Evolutionary conservation across 1,140 invertebrate species (phyloP).

Genomic region (Caenorhabditis latens): DNA sequence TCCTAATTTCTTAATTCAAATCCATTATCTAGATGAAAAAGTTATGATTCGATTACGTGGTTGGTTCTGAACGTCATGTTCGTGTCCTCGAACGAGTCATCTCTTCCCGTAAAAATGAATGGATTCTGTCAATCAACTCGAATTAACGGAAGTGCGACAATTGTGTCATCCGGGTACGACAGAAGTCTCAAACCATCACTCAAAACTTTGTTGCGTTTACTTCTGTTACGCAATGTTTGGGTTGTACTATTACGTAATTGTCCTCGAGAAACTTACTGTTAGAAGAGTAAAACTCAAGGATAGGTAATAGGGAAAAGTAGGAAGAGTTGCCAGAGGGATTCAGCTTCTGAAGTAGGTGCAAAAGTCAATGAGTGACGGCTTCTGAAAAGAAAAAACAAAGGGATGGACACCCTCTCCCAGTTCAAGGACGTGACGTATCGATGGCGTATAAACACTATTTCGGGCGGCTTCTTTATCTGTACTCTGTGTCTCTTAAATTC

Average conservation of each 20-base stretch:
- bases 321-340: background rate
- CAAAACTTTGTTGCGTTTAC: conserved; percentile 47
- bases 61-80: background rate
- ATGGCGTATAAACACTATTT: conserved; percentile 42
- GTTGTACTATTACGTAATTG: conserved; percentile 11
- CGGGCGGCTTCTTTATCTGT: conserved; percentile 36
- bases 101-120: background rate
- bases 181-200: background rate
- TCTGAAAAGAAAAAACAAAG: background rate
- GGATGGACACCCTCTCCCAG: conserved; percentile 30
- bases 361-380: background rate
- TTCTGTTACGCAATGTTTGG: conserved; percentile 32
- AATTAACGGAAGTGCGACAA: conserved; percentile 34
- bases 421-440: conserved; percentile 36
- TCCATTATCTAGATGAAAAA: background rate
- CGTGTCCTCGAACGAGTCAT: no score
- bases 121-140: conserved; percentile 7
- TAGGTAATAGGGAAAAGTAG: background rate
- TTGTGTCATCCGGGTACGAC: conserved; percentile 19
- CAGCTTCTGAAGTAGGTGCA: background rate
- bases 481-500: conserved; percentile 3
- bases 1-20: conserved; percentile 1
- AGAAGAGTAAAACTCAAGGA: background rate
- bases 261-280: background rate
- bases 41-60: conserved; percentile 33